Percentiles rank a stretch among this genome's conserved stretches.
These are phyloP conservation scores for Rissa tridactyla DNA, from an alignment of 2,113 vertebrate species.

Conservation along the genomic window DNA sequence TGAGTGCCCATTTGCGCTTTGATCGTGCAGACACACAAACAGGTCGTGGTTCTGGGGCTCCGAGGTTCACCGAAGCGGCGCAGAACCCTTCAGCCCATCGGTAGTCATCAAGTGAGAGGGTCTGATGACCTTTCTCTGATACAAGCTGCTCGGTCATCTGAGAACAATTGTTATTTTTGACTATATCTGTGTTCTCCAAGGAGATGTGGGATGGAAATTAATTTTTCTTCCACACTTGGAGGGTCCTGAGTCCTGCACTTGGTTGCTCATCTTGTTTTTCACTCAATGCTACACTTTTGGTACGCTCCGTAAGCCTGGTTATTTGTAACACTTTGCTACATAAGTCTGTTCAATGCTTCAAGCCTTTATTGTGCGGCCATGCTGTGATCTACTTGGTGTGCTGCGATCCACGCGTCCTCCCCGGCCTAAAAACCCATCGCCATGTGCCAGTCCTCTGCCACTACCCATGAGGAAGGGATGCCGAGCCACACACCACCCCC, in stretches of 20 bases:
- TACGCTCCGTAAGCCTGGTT: rapidly evolving
- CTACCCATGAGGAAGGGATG: rapidly evolving
- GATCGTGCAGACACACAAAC: not conserved
- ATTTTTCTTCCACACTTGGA: not conserved
- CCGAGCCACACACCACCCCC: rapidly evolving
- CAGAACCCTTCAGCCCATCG: not conserved
- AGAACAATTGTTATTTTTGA: no score
- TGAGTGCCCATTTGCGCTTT: not conserved
- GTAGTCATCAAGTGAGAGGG: no score
- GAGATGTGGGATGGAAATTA: not conserved
- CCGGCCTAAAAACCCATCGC: not conserved
- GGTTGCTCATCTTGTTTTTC: rapidly evolving
- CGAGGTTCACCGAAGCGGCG: rapidly evolving
- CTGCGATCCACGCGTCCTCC: rapidly evolving
- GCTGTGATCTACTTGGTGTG: not conserved
- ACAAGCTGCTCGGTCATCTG: no score
- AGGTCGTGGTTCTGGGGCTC: rapidly evolving
- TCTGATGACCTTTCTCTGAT: not conserved
- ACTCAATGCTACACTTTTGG: rapidly evolving
- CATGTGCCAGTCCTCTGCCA: rapidly evolving
- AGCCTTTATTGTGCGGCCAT: not conserved
- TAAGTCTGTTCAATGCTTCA: rapidly evolving
- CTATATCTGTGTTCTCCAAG: rapidly evolving
- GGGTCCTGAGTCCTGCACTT: not conserved
- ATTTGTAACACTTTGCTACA: no score